These are phyloP conservation scores for Cephus runcator DNA, from an alignment of 2,888 invertebrate genomes.

Conservation along the genomic window DNA sequence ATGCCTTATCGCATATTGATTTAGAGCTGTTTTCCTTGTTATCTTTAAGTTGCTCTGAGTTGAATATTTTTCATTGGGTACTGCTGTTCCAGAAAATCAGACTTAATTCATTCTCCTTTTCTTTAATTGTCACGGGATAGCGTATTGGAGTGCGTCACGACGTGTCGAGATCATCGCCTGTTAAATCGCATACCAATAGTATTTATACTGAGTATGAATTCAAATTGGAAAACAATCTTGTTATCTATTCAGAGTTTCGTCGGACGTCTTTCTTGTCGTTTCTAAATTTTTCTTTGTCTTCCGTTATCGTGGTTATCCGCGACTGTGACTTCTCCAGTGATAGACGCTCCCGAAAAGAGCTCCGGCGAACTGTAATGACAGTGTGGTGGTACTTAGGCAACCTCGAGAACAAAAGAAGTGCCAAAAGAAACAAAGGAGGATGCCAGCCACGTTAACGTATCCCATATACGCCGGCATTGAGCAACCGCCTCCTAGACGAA, in stretches of 20 bases:
- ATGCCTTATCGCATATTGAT: slow-evolving; percentile 46
- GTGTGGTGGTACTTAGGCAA: background rate
- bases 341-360: background rate
- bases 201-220: background rate
- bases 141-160: slow-evolving; percentile 1
- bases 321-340: background rate
- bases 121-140: slow-evolving; percentile 12
- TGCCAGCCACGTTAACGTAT: slow-evolving; percentile 61
- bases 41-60: slow-evolving; percentile 32
- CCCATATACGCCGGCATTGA: slow-evolving; percentile 60
- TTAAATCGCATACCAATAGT: background rate
- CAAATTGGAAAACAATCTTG: background rate
- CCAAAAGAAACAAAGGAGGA: slow-evolving; percentile 25
- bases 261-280: background rate
- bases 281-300: background rate
- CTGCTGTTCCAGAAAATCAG: slow-evolving; percentile 5
- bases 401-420: background rate
- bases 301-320: background rate
- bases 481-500: slow-evolving; percentile 47
- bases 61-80: slow-evolving; percentile 23
- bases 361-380: background rate
- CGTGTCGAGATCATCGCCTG: background rate
- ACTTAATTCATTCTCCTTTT: slow-evolving; percentile 4
- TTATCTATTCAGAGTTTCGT: background rate
- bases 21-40: slow-evolving; percentile 33